Evolutionary conservation across 2,797 vertebrate genomes (phyloP).

Genomic region (Liasis olivaceus): DNA sequence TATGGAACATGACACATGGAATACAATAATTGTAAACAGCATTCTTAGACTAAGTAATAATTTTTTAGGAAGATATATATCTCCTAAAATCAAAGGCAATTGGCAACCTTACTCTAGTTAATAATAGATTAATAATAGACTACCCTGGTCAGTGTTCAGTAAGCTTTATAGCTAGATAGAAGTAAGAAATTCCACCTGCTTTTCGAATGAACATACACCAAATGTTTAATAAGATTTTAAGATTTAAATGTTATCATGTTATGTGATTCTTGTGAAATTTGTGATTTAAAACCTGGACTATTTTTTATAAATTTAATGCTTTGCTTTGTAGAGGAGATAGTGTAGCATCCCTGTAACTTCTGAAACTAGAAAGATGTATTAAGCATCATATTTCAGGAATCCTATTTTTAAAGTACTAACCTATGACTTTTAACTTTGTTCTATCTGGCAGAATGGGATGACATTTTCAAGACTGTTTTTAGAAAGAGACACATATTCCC

Average conservation of each 20-base stretch:
- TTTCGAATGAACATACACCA: neutral
- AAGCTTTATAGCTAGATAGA: neutral
- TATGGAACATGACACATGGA: neutral
- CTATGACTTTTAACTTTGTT: neutral
- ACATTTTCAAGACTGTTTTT: neutral
- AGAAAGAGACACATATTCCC: too few species aligned
- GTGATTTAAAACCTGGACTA: neutral
- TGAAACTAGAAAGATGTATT: neutral
- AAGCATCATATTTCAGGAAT: neutral
- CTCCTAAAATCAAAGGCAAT: neutral
- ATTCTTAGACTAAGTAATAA: neutral
- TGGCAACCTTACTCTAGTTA: neutral
- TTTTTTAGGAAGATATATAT: neutral
- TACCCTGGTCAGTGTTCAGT: neutral
- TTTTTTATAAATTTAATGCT: neutral
- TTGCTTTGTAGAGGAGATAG: neutral
- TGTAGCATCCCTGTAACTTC: neutral
- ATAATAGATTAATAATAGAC: neutral
- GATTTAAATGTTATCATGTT: neutral
- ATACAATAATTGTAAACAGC: neutral
- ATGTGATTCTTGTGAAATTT: neutral
- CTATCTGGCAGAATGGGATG: neutral
- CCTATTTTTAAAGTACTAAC: neutral
- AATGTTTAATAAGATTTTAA: neutral
- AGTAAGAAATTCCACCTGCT: neutral